Conservation (phyloP, 2,113 vertebrate species). For the Ptilorrhoa leucosticta region DNA sequence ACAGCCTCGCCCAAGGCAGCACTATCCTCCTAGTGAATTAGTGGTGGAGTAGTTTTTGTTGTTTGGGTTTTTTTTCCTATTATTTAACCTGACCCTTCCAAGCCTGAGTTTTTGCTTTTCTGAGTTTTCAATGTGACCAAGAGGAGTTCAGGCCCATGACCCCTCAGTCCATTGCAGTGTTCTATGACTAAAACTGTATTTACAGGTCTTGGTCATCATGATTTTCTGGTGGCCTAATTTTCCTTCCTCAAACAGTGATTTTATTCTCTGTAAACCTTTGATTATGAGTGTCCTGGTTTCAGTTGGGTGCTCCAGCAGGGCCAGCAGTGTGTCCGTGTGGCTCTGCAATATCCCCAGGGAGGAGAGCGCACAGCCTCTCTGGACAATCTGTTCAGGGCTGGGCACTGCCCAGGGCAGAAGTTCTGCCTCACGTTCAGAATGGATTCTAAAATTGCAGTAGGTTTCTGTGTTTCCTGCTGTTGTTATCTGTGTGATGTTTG, state of each 20-base stretch:
- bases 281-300: background rate
- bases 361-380: background rate
- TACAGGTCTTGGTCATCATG: background rate
- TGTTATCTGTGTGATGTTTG: background rate
- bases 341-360: background rate
- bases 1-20: background rate
- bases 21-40: background rate
- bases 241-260: background rate
- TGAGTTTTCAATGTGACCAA: background rate
- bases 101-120: background rate
- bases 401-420: background rate
- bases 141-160: background rate
- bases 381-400: background rate
- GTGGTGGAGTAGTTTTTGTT: background rate
- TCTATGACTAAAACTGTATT: background rate
- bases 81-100: background rate
- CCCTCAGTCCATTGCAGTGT: background rate
- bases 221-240: background rate
- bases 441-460: background rate
- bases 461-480: background rate
- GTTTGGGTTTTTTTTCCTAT: background rate
- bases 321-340: background rate
- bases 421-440: accelerated
- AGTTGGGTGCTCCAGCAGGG: background rate
- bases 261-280: background rate